Evolutionary conservation across 2,797 vertebrate species (phyloP).

Genomic region (Gambelia wislizenii): DNA sequence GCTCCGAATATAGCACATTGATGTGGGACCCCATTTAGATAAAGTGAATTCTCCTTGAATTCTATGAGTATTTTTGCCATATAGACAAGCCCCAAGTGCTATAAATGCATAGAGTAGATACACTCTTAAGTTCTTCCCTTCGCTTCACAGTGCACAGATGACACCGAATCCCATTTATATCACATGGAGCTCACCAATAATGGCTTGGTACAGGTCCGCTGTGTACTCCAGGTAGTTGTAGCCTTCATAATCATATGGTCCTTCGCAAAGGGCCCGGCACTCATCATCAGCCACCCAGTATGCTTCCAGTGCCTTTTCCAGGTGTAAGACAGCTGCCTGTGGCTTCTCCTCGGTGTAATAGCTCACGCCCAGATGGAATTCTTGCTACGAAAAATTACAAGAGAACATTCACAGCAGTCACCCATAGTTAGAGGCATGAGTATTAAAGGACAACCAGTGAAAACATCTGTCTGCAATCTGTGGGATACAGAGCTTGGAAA

Average conservation of each 20-base stretch:
- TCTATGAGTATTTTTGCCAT: no score
- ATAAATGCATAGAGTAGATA: not conserved
- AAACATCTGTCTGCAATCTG: no score
- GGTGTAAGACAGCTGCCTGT: conserved; percentile 79
- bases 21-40: no score
- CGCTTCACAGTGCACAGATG: accelerated
- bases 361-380: conserved; percentile 87
- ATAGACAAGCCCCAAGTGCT: no score
- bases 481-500: no score
- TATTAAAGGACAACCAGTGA: no score
- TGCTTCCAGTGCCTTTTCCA: conserved; percentile 86
- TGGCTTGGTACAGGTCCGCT: conserved; percentile 92
- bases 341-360: conserved; percentile 90
- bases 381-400: conserved; percentile 74
- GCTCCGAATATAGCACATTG: no score
- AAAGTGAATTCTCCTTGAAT: no score
- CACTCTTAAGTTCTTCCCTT: accelerated
- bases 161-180: accelerated
- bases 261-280: conserved; percentile 91
- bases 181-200: conserved; percentile 81
- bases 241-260: conserved; percentile 91
- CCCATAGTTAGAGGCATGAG: no score
- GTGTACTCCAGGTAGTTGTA: conserved; percentile 98
- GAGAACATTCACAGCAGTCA: not conserved
- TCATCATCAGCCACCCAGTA: conserved; percentile 86